A percentile compares a stretch with the other conserved stretches of the same genome.
Conservation (phyloP, 2,888 invertebrate genomes). For the Caenorhabditis sinica region DNA sequence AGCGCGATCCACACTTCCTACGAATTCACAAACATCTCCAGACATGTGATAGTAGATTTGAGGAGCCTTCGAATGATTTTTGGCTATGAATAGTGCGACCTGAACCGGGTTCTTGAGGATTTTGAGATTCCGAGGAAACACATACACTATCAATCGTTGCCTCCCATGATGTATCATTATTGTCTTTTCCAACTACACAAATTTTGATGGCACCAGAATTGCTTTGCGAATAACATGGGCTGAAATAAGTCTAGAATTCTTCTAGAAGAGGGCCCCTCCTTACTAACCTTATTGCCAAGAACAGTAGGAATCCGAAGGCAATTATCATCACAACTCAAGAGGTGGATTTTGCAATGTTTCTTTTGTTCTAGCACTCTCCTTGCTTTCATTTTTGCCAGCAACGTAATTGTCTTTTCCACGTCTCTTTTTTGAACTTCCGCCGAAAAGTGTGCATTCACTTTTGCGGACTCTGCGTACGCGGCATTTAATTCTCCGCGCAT, state of each 20-base stretch:
- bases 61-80: conserved; percentile 35
- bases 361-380: too few relatives aligned
- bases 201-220: conserved; percentile 51
- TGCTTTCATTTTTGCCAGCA: neutral
- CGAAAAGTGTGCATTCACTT: neutral
- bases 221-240: conserved; percentile 35
- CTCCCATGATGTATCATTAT: conserved; percentile 1
- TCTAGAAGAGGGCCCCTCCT: neutral
- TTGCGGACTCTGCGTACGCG: neutral
- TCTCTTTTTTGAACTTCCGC: neutral
- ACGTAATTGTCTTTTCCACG: neutral
- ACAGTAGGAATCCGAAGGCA: conserved; percentile 41
- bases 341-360: neutral
- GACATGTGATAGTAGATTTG: conserved; percentile 13
- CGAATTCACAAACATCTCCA: conserved; percentile 41
- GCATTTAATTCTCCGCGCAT: conserved; percentile 3
- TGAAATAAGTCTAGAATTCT: neutral
- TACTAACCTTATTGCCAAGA: conserved; percentile 28
- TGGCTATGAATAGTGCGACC: conserved; percentile 40
- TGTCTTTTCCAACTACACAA: conserved; percentile 7
- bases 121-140: neutral
- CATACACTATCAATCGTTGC: conserved; percentile 38
- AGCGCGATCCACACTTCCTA: conserved; percentile 52
- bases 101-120: conserved; percentile 13
- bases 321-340: conserved; percentile 17